A percentile compares a stretch with the other conserved stretches of the same genome.
Conservation (phyloP, 2,888 invertebrate genomes). For the Protodeltote pygarga region DNA sequence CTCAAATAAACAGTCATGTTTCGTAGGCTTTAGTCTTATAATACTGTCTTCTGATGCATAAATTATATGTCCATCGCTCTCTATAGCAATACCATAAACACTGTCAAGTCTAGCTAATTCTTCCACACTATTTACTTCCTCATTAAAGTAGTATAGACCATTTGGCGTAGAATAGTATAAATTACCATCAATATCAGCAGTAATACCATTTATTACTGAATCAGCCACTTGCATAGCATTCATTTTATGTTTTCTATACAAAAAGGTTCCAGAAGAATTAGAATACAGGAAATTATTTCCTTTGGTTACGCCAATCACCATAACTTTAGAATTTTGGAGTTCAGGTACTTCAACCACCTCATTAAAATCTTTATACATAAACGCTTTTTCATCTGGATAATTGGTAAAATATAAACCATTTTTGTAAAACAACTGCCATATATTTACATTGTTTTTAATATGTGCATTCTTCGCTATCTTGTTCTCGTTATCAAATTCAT, state of each 20-base stretch:
- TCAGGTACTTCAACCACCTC: conserved; percentile 41
- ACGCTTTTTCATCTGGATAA: conserved; percentile 58
- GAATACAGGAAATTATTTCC: conserved; percentile 48
- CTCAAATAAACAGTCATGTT: conserved; percentile 22
- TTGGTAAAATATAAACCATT: conserved; percentile 69
- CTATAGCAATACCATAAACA: conserved; percentile 51
- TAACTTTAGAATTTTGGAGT: conserved; percentile 43
- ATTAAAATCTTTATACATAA: conserved; percentile 47
- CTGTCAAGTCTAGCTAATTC: conserved; percentile 24
- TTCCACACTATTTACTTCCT: conserved; percentile 24
- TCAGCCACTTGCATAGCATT: conserved; percentile 27
- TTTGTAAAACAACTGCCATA: conserved; percentile 75
- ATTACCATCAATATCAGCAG: conserved; percentile 52
- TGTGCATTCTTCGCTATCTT: conserved; percentile 54
- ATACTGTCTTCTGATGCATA: conserved; percentile 52
- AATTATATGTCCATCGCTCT: conserved; percentile 52
- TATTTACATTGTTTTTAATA: conserved; percentile 50
- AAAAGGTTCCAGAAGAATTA: conserved; percentile 60
- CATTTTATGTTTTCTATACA: conserved; percentile 31
- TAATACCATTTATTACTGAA: conserved; percentile 48
- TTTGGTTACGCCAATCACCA: conserved; percentile 54
- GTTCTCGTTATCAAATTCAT: conserved; percentile 60
- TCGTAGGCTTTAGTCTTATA: conserved; percentile 49
- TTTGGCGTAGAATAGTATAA: conserved; percentile 53
- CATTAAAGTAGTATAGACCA: conserved; percentile 47